Conservation (phyloP, 2,888 invertebrate species). For the Dryobotodes eremita region DNA sequence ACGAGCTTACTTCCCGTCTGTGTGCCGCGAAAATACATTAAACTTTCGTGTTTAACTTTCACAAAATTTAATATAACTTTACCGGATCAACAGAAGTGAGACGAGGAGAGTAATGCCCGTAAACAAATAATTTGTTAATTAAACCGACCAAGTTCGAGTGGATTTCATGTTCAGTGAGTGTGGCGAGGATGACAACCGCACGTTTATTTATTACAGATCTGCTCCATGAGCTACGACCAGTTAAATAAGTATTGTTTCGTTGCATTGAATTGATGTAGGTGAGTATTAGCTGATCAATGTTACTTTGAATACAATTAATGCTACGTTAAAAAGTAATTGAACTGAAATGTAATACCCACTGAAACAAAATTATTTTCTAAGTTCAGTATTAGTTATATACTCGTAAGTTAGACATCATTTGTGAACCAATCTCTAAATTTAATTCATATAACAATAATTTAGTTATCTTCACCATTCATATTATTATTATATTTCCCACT, state of each 20-base stretch:
- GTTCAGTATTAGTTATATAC: too few species aligned
- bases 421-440: neutral
- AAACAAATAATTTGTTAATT: constrained; percentile 77
- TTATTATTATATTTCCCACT: neutral
- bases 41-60: constrained; percentile 80
- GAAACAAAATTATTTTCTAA: neutral
- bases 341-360: neutral
- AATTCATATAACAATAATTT: neutral
- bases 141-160: constrained; percentile 74
- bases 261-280: constrained; percentile 52
- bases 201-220: constrained; percentile 67
- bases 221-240: constrained; percentile 55
- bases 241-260: constrained; percentile 28
- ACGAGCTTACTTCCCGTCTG: constrained; percentile 76
- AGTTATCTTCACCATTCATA: neutral
- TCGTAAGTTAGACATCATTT: neutral
- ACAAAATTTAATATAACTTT: constrained; percentile 78
- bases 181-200: constrained; percentile 75
- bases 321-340: neutral
- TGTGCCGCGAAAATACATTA: constrained; percentile 69
- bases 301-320: neutral
- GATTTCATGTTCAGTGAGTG: constrained; percentile 81
- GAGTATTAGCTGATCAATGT: constrained; percentile 37
- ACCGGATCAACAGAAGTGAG: constrained; percentile 74
- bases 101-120: constrained; percentile 71